Conservation (phyloP, 2,888 invertebrate species). For the Eupeodes luniger region DNA sequence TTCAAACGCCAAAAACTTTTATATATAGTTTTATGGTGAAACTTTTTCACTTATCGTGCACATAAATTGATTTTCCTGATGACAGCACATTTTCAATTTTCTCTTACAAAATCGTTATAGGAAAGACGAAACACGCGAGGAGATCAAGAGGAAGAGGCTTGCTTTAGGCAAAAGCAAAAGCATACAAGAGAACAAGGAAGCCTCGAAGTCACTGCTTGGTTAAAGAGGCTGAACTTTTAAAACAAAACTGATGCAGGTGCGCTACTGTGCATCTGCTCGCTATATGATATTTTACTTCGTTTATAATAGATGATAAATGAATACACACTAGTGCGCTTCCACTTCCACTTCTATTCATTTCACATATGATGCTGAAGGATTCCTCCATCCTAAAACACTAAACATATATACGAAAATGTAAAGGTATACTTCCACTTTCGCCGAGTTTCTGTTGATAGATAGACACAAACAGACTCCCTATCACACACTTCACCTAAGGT, state of each 20-base stretch:
- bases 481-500: not conserved
- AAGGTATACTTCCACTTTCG: slow-evolving; percentile 44
- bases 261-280: slow-evolving; percentile 65
- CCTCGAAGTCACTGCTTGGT: slow-evolving; percentile 38
- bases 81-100: slow-evolving; percentile 76
- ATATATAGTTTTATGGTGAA: slow-evolving; percentile 78
- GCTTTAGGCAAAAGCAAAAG: not conserved
- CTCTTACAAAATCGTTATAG: slow-evolving; percentile 20
- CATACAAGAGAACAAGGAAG: not conserved
- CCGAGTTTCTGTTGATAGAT: slow-evolving; percentile 38
- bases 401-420: no score
- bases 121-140: not conserved
- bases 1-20: slow-evolving; percentile 74
- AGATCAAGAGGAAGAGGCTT: not conserved
- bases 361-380: slow-evolving; percentile 17
- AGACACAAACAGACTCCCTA: not conserved
- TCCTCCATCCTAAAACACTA: slow-evolving; percentile 3
- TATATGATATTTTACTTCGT: slow-evolving; percentile 75
- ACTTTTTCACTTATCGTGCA: slow-evolving; percentile 79
- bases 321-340: slow-evolving; percentile 56
- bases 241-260: slow-evolving; percentile 74
- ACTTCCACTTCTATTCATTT: not conserved
- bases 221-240: slow-evolving; percentile 75
- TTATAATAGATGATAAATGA: slow-evolving; percentile 76
- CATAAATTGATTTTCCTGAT: slow-evolving; percentile 79